A percentile compares a stretch with the other conserved stretches of the same genome.
These are phyloP conservation scores for Toxostoma redivivum DNA, from an alignment of 2,113 vertebrate species.

Conservation along the genomic window DNA sequence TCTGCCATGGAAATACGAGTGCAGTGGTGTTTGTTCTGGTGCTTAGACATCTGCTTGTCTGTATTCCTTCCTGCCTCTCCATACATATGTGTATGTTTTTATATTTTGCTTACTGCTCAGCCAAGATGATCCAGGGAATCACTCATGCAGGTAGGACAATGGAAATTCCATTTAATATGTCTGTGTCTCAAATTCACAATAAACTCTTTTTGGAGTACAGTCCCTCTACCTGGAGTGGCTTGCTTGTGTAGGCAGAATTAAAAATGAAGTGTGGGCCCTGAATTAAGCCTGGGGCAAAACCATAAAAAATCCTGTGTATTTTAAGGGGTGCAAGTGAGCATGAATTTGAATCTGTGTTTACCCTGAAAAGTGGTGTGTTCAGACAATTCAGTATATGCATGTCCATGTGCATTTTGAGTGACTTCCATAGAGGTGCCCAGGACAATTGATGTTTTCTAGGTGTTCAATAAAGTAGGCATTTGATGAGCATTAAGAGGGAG, in stretches of 20 bases:
- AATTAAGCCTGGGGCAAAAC: background rate
- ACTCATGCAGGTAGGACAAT: slow-evolving; percentile 77
- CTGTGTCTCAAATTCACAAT: background rate
- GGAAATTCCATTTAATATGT: background rate
- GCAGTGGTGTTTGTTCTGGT: background rate
- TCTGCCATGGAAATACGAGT: background rate
- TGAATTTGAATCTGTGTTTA: background rate
- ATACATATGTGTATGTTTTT: slow-evolving; percentile 28
- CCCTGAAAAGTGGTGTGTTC: background rate
- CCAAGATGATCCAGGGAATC: slow-evolving; percentile 69
- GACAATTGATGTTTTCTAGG: background rate
- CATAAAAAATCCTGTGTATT: background rate
- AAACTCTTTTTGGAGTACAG: background rate
- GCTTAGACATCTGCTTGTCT: background rate
- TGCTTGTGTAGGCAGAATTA: background rate
- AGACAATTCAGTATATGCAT: background rate
- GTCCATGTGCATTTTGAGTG: background rate
- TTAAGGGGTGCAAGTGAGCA: background rate
- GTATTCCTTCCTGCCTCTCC: slow-evolving; percentile 11
- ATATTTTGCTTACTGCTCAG: slow-evolving; percentile 63
- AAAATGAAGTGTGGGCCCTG: background rate
- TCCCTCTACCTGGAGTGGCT: background rate
- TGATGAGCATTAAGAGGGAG: background rate
- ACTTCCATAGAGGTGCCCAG: background rate
- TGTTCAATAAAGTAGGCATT: background rate